A percentile compares a stretch with the other conserved stretches of the same genome.
phyloP scores from a whole-genome alignment of 2,888 invertebrate genomes.

The Cryptus armator region DNA sequence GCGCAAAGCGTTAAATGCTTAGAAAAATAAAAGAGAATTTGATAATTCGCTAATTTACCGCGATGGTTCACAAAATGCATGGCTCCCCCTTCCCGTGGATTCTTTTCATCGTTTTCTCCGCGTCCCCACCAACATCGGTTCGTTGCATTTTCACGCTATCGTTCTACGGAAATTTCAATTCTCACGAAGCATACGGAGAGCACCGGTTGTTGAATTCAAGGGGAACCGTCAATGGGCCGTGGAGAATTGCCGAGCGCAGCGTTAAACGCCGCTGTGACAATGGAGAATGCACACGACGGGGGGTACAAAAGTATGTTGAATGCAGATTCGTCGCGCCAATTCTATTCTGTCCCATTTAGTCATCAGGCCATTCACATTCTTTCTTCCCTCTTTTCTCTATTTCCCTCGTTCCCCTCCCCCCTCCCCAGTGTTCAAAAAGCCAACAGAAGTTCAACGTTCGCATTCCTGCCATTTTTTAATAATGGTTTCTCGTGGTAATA shows the following conservation, averaged over 20 bases:
- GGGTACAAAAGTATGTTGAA: slow-evolving; percentile 56
- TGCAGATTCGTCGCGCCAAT: slow-evolving; percentile 59
- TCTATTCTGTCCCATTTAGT: slow-evolving; percentile 59
- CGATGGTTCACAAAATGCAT: neutral
- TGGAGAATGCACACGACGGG: slow-evolving; percentile 43
- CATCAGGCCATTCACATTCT: slow-evolving; percentile 27
- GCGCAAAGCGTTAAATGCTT: neutral
- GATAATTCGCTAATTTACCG: neutral
- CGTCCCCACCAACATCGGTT: neutral
- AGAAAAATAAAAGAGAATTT: neutral
- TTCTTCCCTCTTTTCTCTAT: slow-evolving; percentile 21
- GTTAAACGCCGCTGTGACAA: slow-evolving; percentile 47
- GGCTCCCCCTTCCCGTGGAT: too few relatives aligned
- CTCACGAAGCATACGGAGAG: neutral
- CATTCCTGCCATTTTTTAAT: neutral
- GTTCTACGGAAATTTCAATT: slow-evolving; percentile 43
- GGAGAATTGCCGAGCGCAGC: slow-evolving; percentile 39
- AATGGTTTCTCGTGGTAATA: neutral
- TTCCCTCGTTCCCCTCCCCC: neutral
- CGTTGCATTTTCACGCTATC: slow-evolving; percentile 10
- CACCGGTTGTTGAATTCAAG: slow-evolving; percentile 17
- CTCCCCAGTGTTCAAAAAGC: neutral
- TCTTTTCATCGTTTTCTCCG: too few relatives aligned
- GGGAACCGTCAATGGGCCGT: slow-evolving; percentile 24
- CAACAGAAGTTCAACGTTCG: slow-evolving; percentile 8